Evolutionary conservation across 1,140 invertebrate species (phyloP).

Genomic region (Zaprionus lachaisei): DNA sequence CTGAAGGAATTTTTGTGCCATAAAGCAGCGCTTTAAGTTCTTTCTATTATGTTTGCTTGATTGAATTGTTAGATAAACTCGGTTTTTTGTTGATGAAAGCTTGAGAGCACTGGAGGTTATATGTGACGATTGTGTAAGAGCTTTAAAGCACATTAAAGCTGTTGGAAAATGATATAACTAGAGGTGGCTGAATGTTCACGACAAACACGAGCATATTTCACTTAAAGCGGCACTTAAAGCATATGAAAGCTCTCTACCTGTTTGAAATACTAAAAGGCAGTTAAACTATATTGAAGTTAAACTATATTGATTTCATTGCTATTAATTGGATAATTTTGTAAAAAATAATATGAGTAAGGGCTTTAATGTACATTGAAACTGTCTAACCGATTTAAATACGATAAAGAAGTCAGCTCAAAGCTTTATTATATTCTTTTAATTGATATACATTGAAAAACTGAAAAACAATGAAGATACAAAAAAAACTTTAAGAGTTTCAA

Average conservation of each 20-base stretch:
- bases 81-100: background rate
- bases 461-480: no score
- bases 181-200: no score
- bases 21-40: background rate
- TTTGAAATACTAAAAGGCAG: background rate
- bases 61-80: background rate
- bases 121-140: background rate
- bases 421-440: no score
- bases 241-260: background rate
- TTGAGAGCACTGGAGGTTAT: no score
- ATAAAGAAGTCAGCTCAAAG: no score
- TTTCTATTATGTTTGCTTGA: background rate
- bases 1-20: background rate
- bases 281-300: no score
- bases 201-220: no score
- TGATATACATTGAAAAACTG: background rate
- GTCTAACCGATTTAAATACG: no score
- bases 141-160: background rate
- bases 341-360: no score
- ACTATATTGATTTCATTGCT: no score
- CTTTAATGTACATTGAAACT: no score
- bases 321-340: no score
- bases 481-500: background rate
- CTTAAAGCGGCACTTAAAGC: background rate
- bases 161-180: background rate